Percentiles rank a stretch among this genome's conserved stretches.
Conservation (phyloP, 2,888 invertebrate genomes). For the Drosophila barbarae region DNA sequence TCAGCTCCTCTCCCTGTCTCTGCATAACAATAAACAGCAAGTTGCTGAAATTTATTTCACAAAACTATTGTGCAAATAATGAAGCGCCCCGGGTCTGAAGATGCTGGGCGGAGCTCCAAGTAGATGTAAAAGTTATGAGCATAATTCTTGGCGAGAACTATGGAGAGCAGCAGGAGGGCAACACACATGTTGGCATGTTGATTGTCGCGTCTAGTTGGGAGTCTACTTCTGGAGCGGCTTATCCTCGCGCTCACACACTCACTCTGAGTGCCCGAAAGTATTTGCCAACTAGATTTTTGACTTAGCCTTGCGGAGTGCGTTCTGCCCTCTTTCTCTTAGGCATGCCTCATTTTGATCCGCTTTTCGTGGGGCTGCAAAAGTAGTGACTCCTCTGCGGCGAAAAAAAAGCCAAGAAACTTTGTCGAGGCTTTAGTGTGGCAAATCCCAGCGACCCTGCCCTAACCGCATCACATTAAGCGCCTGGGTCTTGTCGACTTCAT, state of each 20-base stretch:
- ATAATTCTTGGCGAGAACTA: constrained; percentile 32
- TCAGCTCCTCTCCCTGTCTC: constrained; percentile 16
- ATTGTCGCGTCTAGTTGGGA: constrained; percentile 58
- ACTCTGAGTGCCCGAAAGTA: constrained; percentile 59
- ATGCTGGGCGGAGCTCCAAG: constrained; percentile 3
- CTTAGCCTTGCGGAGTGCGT: constrained; percentile 49
- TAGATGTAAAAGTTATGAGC: constrained; percentile 45
- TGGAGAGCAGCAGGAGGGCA: not conserved
- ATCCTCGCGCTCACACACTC: constrained; percentile 39
- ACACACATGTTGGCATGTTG: constrained; percentile 64
- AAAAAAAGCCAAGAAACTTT: constrained; percentile 23
- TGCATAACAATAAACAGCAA: constrained; percentile 65
- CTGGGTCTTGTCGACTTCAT: constrained; percentile 44
- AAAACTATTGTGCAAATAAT: constrained; percentile 68
- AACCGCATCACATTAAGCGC: constrained; percentile 39
- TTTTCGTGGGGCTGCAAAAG: constrained; percentile 27
- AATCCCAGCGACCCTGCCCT: constrained; percentile 36
- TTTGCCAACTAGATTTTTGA: constrained; percentile 71
- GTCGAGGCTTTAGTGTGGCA: constrained; percentile 29
- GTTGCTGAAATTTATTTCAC: constrained; percentile 62
- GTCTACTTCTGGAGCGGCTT: constrained; percentile 47
- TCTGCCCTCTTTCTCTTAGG: constrained; percentile 12
- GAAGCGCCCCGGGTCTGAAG: constrained; percentile 27
- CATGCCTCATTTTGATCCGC: constrained; percentile 35
- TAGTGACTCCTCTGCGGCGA: constrained; percentile 6